Conservation (phyloP, 2,888 invertebrate genomes). For the Sycophila texana region DNA sequence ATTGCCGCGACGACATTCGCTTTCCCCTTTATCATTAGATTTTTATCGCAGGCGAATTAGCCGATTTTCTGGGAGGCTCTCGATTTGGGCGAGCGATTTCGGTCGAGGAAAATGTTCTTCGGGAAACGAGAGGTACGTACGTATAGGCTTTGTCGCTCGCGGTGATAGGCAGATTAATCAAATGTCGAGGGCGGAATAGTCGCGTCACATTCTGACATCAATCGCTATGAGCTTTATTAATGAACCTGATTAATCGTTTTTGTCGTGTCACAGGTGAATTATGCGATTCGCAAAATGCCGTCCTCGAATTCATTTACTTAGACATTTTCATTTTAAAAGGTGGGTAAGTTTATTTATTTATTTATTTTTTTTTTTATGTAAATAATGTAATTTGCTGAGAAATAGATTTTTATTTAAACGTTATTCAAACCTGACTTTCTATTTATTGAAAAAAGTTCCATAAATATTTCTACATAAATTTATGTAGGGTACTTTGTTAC, state of each 20-base stretch:
- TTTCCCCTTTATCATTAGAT: slow-evolving; percentile 6
- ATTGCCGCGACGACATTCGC: slow-evolving; percentile 5
- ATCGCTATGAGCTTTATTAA: no score
- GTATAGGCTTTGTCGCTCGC: background rate
- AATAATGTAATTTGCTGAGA: background rate
- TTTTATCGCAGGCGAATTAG: slow-evolving; percentile 14
- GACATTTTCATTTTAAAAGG: no score
- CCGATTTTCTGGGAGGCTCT: background rate
- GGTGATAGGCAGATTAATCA: background rate
- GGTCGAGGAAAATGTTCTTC: background rate
- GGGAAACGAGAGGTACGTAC: background rate
- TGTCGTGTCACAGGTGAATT: no score
- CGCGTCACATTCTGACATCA: no score
- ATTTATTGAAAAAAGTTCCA: background rate
- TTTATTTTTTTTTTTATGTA: background rate
- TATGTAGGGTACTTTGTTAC: background rate
- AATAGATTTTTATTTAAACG: background rate
- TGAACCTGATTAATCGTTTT: no score
- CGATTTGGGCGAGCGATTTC: no score
- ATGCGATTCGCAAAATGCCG: no score
- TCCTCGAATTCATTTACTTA: no score
- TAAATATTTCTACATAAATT: background rate
- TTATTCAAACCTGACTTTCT: background rate
- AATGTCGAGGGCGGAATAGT: no score
- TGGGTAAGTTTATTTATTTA: no score